Evolutionary conservation across 2,113 vertebrate genomes (phyloP).

Genomic region (Geococcyx californianus): DNA sequence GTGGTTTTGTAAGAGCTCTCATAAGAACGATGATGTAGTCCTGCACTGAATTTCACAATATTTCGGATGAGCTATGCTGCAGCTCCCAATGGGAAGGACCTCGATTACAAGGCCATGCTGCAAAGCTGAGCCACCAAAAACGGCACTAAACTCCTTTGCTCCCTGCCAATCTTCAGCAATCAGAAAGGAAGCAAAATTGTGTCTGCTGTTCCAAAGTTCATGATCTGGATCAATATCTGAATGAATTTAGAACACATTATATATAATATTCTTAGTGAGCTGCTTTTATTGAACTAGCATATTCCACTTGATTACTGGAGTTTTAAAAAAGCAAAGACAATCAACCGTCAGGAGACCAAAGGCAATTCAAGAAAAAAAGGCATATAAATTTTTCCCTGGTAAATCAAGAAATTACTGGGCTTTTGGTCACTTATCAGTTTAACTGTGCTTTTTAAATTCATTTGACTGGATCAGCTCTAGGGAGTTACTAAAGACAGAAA

Average conservation of each 20-base stretch:
- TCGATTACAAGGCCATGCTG: neutral
- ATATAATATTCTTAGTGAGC: neutral
- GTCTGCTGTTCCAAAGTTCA: neutral
- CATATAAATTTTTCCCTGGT: neutral
- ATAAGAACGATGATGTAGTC: neutral
- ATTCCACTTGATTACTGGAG: neutral
- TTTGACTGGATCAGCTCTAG: conserved; percentile 19
- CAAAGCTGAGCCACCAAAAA: neutral
- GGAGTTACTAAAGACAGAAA: conserved; percentile 12
- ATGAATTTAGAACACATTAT: neutral
- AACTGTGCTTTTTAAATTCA: conserved; percentile 8
- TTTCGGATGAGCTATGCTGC: neutral
- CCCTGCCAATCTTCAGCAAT: neutral
- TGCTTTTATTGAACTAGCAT: neutral
- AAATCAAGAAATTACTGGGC: conserved; percentile 1
- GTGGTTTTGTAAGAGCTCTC: neutral
- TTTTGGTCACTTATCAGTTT: conserved; percentile 16
- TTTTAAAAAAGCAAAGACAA: neutral
- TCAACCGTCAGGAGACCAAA: neutral
- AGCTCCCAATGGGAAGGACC: neutral
- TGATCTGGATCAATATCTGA: neutral
- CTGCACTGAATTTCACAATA: neutral
- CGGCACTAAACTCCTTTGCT: neutral
- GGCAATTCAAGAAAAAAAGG: neutral
- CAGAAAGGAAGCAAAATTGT: neutral